Conservation (phyloP, 2,888 invertebrate species). For the Exephanes ischioxanthus region DNA sequence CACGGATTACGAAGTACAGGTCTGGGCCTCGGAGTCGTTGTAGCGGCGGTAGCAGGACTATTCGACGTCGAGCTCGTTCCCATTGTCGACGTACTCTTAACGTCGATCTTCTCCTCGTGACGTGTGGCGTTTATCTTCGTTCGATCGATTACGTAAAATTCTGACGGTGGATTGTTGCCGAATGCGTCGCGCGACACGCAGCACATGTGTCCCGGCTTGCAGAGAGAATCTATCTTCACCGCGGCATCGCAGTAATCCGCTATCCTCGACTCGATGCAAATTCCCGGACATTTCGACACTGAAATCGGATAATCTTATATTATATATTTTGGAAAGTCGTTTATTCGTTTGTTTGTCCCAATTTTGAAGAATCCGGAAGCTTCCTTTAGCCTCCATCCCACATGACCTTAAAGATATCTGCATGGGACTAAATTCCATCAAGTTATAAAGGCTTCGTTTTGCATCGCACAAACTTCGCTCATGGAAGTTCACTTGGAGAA, state of each 20-base stretch:
- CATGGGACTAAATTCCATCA: too few species aligned
- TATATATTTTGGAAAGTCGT: too few species aligned
- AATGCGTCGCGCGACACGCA: slow-evolving; percentile 93
- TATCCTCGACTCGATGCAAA: slow-evolving; percentile 93
- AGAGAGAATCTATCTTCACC: slow-evolving; percentile 90
- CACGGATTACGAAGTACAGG: slow-evolving; percentile 87
- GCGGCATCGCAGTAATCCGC: slow-evolving; percentile 95
- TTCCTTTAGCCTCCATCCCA: too few species aligned
- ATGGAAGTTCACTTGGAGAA: too few species aligned
- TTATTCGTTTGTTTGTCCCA: too few species aligned
- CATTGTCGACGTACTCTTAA: slow-evolving; percentile 84
- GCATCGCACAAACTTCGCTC: too few species aligned
- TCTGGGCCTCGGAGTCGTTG: slow-evolving; percentile 82
- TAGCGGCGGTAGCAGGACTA: slow-evolving; percentile 76
- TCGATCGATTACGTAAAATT: slow-evolving; percentile 90
- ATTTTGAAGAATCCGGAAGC: too few species aligned
- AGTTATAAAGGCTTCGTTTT: too few species aligned
- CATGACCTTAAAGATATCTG: too few species aligned
- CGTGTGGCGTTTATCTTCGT: slow-evolving; percentile 80
- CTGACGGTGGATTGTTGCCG: slow-evolving; percentile 90
- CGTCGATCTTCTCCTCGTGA: slow-evolving; percentile 74
- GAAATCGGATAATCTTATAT: slow-evolving; percentile 69
- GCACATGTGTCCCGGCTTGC: slow-evolving; percentile 91
- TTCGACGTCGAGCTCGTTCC: slow-evolving; percentile 78
- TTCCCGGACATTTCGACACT: slow-evolving; percentile 90